Evolutionary conservation across 2,797 vertebrate genomes (phyloP), one percentile per base, ranked within the genome.

Genomic region (Jordanella pulchra): DNA sequence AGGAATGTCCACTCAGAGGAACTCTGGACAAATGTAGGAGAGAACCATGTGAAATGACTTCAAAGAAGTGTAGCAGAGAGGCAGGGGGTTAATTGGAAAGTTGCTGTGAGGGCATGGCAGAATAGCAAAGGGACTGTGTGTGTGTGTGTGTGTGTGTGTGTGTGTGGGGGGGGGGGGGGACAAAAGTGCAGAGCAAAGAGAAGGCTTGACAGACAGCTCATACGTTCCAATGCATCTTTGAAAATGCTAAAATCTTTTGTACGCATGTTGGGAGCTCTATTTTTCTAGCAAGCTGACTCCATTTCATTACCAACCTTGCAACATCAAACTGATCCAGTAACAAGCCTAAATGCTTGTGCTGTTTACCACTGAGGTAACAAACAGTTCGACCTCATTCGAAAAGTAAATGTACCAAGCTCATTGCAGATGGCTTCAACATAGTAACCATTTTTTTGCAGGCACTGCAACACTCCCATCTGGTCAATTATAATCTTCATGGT

Each of bases 21-120:
- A 68, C 13, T 3, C 61, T 23, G 69, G 65, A 67, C 63, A 45
- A 77, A 82, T 15, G 72, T 25, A 27, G 64, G 45, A 78, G 48
- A 75, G 61, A 73, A 67, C 17, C 47, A 27, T 65, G 28, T 63
- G 75, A 76, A 90, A 82, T 39, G 47, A 79, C 83, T 85, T 87
- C 84, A 83, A 79, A 83, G 75, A 51, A 68, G 69, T 15, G 54
- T 67, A 3, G 2, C 14, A 21, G 7, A 72, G 75, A 78, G 71
- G 78, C 81, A 60, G 78, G 63, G 51, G 86, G 86, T 87, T 91
- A 89, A 91, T 88, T 89, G 78, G 69, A 72, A 69, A 84, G 84
- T 70, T 87, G 81, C 86, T 88, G 71, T 75, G 84, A 73, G 76
- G 83, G 68, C 42, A 67, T 28, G 64, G 42, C 67, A 75, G 72